Base-by-base conservation (phyloP, 1,140 invertebrate genomes). In the Sarcophaga peregrina region DNA sequence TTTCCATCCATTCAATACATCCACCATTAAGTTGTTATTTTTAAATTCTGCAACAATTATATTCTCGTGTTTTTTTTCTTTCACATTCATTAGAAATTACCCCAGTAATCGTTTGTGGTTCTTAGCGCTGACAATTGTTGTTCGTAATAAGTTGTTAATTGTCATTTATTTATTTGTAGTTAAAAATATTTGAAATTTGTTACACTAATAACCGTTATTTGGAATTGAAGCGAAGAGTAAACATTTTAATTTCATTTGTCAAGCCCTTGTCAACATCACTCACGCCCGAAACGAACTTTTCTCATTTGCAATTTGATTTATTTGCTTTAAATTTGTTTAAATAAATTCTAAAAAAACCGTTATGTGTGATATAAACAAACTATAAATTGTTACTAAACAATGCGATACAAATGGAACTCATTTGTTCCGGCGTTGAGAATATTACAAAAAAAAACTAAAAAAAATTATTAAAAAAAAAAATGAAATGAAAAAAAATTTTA, bases 381-480 rank as follows among this genome's bases (percentile, higher is more conserved):
- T 68, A 68, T 68, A 68, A 68, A 68, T 68, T 68, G n/a, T 68
- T 68, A 68, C 62, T 68, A 68, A 68, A 58, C 54, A 58, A n/a
- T n/a, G 10, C 54, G 6, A 37, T 15, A 8, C n/a, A 58, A 58
- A 58, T 58, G n/a, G 20, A 68, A 68, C 20, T 15, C 9, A 68
- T 68, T 68, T 68, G 8, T 68, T 68, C n/a, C 20, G 15, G 6
- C 62, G n/a, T 25, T 68, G 17, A 8, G 62, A 20, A 68, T 4
- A 25, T 20, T 10, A 68, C n/a, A 58, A 58, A 68, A 68, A 68
- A 20, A 68, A 68, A 68, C 11, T 13, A 15, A 5, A 10, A 58
- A n/a, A 13, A 11, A n/a, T 9, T 58, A 37, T 0, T 58, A 58
- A 58, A 13, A 58, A 11, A 11, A 15, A 7, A n/a, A 58, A 58